Evolutionary conservation across 2,888 invertebrate genomes (phyloP), one percentile per base, ranked within the genome.

Genomic region (Drosophila macrothrix): DNA sequence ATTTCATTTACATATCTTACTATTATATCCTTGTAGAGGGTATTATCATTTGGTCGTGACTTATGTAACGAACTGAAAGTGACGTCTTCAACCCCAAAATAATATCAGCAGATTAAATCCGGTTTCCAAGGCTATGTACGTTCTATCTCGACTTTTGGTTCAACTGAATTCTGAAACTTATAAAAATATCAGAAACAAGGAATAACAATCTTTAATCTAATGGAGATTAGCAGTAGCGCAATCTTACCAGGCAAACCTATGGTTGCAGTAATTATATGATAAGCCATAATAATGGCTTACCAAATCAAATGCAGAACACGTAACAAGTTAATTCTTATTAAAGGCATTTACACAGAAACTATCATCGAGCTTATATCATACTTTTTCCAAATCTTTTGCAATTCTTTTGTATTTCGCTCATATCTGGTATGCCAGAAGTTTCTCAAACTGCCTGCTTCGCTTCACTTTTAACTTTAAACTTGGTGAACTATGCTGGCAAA

Each of bases 401-500:
- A 50, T 10, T 16, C 4, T 28, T 28, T 28, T 39, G 7, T 12
- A 46, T 12, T 19, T 7, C 1, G 10, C 28, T 5, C 50, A 29
- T n/a, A 6, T 41, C 19, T 54, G 22, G 5, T 31, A 29, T 10
- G 33, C 16, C 25, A 22, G 25, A 12, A 22, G 33, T 31, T 37
- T 53, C 31, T n/a, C 2, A 16, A 29, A 22, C 14, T n/a, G 4
- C 22, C 14, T 16, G 53, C 4, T 4, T 14, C 7, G n/a, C 33
- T 53, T 25, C 14, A 28, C 59, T 29, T 58, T 59, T 46, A 4
- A 46, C 16, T 46, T 46, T 46, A 25, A 43, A 28, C 12, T 28
- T 37, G 64, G 16, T 50, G 22, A 14, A 65, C 64, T 50, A 50
- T 50, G 12, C 37, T 50, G 19, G 29, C 49, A 37, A 55, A 60